Evolutionary conservation across 1,140 invertebrate species (phyloP), one percentile per base, ranked within the genome.

Genomic region (Hyposmocoma kahamanoa): DNA sequence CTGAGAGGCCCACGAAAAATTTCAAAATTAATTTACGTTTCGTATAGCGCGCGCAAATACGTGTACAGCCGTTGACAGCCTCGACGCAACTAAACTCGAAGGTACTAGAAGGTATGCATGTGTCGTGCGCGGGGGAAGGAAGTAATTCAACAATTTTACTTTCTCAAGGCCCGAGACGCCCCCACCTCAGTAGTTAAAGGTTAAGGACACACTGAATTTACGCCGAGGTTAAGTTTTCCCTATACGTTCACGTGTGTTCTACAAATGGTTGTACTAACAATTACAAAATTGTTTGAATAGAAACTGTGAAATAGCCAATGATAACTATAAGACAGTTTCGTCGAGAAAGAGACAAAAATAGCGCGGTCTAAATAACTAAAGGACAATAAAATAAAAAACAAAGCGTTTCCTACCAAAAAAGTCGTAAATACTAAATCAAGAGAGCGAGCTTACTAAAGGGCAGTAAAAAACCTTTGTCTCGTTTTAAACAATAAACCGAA

Each of bases 391-490:
- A 15, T 13, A 15, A 36, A 36, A 36, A 36, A 6, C 8, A 50
- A 44, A 50, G 28, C 28, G 2, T 1, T 2, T 1, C 10, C 2
- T 30, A 44, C 28, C 34, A 43, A 47, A 57, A 52, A 36, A 45
- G 41, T 59, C 62, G 55, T 69, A 72, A 71, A 72, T 64, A 73
- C 62, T 53, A 60, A 57, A 71, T 65, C 47, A 60, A 55, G 62
- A 72, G 60, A 59, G 32, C 53, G 52, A 45, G 26, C 44, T 53
- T 75, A 67, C n/a, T n/a, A 72, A 72, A 63, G 59, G 58, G 51
- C 58, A 59, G 56, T 71, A 72, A 72, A 69, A 72, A 75, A 71
- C 50, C 64, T 72, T 68, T 68, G 62, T 78, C 60, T 54, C 62
- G 55, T 48, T 58, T 55, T 49, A 68, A 72, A 78, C 71, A 74